Evolutionary conservation across 2,113 vertebrate genomes (phyloP), one percentile per base, ranked within the genome.

Genomic region (Burhinus oedicnemus): DNA sequence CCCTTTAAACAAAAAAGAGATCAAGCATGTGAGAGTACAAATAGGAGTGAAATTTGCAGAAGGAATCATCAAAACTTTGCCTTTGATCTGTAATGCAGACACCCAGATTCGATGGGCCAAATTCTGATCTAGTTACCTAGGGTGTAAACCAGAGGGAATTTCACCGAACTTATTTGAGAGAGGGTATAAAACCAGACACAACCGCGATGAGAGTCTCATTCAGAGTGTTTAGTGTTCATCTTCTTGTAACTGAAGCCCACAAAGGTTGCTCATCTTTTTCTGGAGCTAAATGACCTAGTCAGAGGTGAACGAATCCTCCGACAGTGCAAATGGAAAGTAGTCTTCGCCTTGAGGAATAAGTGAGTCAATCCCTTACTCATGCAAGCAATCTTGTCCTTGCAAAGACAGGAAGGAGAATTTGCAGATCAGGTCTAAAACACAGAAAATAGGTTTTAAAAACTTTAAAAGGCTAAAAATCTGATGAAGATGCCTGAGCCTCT

Each of bases 1-100:
- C 32, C 29, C 23, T 69, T 85, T 83, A 95, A 94, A 93, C 80
- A 93, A 90, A 86, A 95, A 82, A 80, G 83, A 87, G 90, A 95
- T 90, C 85, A 95, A 72, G 54, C 84, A 70, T 81, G 49, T 61
- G 51, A 80, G 44, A 69, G 77, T 80, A 82, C 95, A 72, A 83
- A 90, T 88, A 66, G 70, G 82, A 89, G 27, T 57, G 77, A 91
- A 91, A 91, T 64, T 78, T 78, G 55, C 84, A 94, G 71, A 86
- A 92, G 36, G 54, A 76, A 62, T 45, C 49, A 78, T 83, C 84
- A 83, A 77, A 90, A 77, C 5, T 74, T 87, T 75, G 69, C 60
- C 74, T 91, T 95, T 91, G 79, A 95, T 94, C 87, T 80, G 45
- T 78, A 80, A 57, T 21, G 40, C 75, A 54, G 78, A 83, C 74